Conservation (phyloP, 2,797 vertebrate species). For the Pseudomugil gertrudae region DNA sequence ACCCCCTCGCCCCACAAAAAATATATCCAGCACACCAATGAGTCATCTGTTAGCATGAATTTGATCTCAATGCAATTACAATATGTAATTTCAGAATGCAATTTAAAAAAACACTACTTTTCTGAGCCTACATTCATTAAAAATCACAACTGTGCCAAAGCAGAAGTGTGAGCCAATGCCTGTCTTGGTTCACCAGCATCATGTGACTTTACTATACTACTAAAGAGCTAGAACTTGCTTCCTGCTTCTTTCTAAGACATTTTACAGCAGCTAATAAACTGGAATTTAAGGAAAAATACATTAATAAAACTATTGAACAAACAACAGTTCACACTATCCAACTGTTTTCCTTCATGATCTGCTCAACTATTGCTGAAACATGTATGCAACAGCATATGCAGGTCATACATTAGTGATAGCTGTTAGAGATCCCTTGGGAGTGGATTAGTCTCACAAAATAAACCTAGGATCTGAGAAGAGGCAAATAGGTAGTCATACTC, state of each 20-base stretch:
- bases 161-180: conserved; percentile 3
- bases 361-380: conserved; percentile 39
- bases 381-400: conserved; percentile 63
- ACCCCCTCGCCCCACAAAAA: neutral
- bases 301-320: neutral
- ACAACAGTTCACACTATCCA: neutral
- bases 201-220: conserved; percentile 23
- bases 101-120: neutral
- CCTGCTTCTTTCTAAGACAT: conserved; percentile 6
- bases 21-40: neutral
- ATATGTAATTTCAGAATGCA: neutral
- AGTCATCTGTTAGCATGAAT: neutral
- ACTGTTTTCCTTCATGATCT: conserved; percentile 22
- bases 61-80: neutral
- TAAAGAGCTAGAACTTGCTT: neutral
- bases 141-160: conserved; percentile 23
- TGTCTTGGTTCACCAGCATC: conserved; percentile 5
- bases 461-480: conserved; percentile 55
- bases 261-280: neutral
- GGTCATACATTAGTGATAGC: conserved; percentile 57
- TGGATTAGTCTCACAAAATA: conserved; percentile 51
- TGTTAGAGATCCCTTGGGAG: conserved; percentile 34
- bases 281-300: neutral
- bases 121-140: neutral
- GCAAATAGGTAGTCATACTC: conserved; percentile 31